phyloP scores from a whole-genome alignment of 2,113 vertebrate species.

The Salvelinus sp. region DNA sequence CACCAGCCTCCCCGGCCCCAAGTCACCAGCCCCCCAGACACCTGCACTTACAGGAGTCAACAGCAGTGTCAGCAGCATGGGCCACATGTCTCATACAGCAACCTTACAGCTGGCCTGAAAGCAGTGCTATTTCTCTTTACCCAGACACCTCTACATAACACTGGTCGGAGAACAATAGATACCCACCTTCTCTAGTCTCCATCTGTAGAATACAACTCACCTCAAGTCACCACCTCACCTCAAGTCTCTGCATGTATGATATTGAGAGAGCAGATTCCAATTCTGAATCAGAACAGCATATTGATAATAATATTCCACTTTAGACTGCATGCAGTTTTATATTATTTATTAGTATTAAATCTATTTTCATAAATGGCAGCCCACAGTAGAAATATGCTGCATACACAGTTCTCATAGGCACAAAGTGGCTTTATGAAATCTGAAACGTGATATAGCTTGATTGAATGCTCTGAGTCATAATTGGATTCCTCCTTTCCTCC shows the following conservation, averaged over 20 bases:
- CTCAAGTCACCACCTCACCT: no score
- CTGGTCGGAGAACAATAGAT: conserved; percentile 27
- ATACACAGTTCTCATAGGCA: conserved; percentile 30
- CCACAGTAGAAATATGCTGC: conserved; percentile 7
- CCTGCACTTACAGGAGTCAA: conserved; percentile 62
- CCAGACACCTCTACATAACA: conserved; percentile 5
- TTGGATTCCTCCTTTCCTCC: conserved; percentile 59
- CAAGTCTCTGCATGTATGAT: background rate
- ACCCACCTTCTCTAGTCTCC: background rate
- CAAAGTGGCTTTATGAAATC: conserved; percentile 54
- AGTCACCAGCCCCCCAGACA: conserved; percentile 36
- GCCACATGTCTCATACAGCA: conserved; percentile 55
- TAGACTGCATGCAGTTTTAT: conserved; percentile 39
- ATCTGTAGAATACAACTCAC: background rate
- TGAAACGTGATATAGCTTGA: conserved; percentile 68
- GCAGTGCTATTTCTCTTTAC: conserved; percentile 46
- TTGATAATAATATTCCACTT: background rate
- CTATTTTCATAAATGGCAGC: conserved; percentile 12
- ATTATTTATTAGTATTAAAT: background rate
- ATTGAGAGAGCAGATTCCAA: background rate
- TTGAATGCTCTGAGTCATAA: conserved; percentile 68
- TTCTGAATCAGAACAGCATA: no score
- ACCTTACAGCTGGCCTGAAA: conserved; percentile 47
- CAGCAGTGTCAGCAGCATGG: conserved; percentile 53
- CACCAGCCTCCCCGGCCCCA: no score